Evolutionary conservation across 2,113 vertebrate genomes (phyloP), one percentile per base, ranked within the genome.

Genomic region (Pagrus major): DNA sequence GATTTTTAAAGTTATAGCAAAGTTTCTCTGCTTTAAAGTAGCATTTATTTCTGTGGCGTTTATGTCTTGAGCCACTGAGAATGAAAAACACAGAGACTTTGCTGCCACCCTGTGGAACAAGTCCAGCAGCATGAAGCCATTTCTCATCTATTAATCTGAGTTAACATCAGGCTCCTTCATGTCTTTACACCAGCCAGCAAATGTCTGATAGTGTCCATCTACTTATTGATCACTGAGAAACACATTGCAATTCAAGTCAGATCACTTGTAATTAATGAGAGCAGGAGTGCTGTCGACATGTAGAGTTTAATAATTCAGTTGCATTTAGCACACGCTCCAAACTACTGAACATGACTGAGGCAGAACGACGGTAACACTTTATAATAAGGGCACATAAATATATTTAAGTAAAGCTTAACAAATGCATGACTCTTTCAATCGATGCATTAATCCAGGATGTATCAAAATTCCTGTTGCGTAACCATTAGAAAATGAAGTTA

Each of bases 281-380:
- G 75, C 33, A 12, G 68, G 44, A 23, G 67, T 9, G 18, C 18
- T 59, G 80, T 83, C 8, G 25, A 72, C 75, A 78, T 66, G 76
- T 71, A 15, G 47, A 5, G 4, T 79, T 93, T 73, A 91, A 91
- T 92, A 89, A 91, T 88, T 89, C n/a, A 91, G 56, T 21, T 80
- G 42, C 73, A 66, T 85, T 90, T 86, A 84, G 85, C 72, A 83
- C 44, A 64, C 66, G 76, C 44, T 58, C 46, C 11, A 67, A 64
- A 21, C 59, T 27, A 27, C 14, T 9, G 41, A 58, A 46, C n/a
- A 18, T 5, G 21, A 27, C 31, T 10, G 5, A 37, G 35, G 16
- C 46, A 39, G 37, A 47, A 42, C 1, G 37, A 12, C n/a, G n/a
- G n/a, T n/a, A n/a, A n/a, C n/a, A n/a, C n/a, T n/a, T n/a, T n/a